Base-by-base conservation (phyloP, 1,140 invertebrate genomes). In the Aphelinus atriplicis region DNA sequence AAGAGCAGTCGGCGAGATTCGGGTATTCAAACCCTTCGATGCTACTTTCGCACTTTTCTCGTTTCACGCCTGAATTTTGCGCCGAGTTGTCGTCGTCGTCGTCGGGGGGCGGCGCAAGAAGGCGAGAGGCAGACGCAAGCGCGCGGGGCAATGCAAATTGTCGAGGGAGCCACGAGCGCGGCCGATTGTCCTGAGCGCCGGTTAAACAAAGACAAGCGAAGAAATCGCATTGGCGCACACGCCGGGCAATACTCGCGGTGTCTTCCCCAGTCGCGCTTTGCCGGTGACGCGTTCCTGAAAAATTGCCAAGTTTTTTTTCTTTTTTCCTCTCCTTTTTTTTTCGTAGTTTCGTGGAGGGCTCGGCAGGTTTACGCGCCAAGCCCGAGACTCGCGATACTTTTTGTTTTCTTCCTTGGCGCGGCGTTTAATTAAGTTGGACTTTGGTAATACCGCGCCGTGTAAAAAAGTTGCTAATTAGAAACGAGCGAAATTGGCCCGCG, bases 41-140 rank as follows among this genome's bases (percentile, higher is more conserved):
- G 53, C 64, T 63, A 80, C 78, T 82, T 72, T 80, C 68, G 76
- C 67, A 78, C 79, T 79, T 78, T 79, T 78, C 78, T 82, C 76
- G 72, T 77, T 73, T 77, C 76, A 71, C 76, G 71, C 63, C 68
- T 77, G 76, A 77, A 77, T 77, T 61, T 77, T 65, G 26, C 69
- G 62, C 55, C 56, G 43, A 65, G 53, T 53, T 50, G 6, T 26
- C 26, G 26, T 26, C 26, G 26, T 26, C 26, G 26, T 26, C 26
- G 26, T 26, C 26, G 26, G 26, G 26, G 26, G 26, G 26, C 26
- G 63, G 26, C 9, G 58, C 48, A 66, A 60, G 56, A 46, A 69
- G 55, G 64, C 55, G 46, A 64, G 77, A 10, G n/a, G 57, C 26
- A 5, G 53, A 70, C 57, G 42, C 51, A 65, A n/a, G 56, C 46